Evolutionary conservation across 2,888 invertebrate genomes (phyloP).

Genomic region (Tetranychus piercei): DNA sequence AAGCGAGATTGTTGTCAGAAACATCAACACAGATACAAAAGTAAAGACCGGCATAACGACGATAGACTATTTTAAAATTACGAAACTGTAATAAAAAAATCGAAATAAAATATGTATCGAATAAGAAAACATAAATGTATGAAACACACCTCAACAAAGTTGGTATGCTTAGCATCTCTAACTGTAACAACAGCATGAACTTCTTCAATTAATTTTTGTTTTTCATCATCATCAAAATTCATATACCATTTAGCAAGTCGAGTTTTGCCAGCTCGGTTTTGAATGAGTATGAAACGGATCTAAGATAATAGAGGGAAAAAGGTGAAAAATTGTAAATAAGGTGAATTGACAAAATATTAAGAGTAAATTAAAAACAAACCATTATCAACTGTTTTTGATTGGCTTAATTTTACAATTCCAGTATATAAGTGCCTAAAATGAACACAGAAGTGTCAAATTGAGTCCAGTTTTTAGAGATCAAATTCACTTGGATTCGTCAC

Average conservation of each 20-base stretch:
- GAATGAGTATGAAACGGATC: slow-evolving; percentile 98
- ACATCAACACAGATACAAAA: slow-evolving; percentile 99
- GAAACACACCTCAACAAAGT: slow-evolving; percentile 79
- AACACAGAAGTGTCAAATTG: too few species aligned
- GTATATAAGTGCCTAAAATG: too few species aligned
- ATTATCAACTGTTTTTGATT: background rate
- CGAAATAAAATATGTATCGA: slow-evolving; percentile 3
- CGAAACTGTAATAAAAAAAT: slow-evolving; percentile 56
- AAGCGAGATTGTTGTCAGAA: slow-evolving; percentile 94
- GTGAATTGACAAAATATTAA: background rate
- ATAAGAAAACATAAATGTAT: background rate
- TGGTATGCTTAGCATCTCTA: slow-evolving; percentile 96
- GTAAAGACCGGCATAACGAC: slow-evolving; percentile 93
- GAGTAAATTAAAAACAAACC: background rate
- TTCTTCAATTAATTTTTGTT: slow-evolving; percentile 97
- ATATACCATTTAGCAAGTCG: slow-evolving; percentile 99
- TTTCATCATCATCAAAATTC: slow-evolving; percentile 99
- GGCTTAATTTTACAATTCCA: too few species aligned
- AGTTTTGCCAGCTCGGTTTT: slow-evolving; percentile 97
- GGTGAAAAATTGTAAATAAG: background rate
- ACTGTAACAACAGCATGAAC: slow-evolving; percentile 98
- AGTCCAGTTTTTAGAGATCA: too few species aligned
- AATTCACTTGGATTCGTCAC: too few species aligned
- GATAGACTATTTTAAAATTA: slow-evolving; percentile 98
- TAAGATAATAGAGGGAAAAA: background rate